phyloP scores from a whole-genome alignment of 2,113 vertebrate genomes.

The Hyaena hyaena region DNA sequence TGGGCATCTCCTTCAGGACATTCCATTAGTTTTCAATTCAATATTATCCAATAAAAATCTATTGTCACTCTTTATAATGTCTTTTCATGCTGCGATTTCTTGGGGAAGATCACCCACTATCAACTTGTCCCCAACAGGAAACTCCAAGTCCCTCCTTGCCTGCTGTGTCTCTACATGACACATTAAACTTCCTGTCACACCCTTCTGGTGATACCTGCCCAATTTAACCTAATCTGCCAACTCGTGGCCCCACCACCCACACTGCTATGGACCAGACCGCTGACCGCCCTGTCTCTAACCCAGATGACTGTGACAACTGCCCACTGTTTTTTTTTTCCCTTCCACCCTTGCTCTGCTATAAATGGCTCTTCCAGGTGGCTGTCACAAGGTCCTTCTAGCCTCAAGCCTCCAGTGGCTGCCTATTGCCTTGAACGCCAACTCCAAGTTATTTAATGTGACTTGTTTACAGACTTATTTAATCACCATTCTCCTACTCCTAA shows the following conservation, averaged over 20 bases:
- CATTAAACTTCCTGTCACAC: background rate
- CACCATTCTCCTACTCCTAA: background rate
- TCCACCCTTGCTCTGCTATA: background rate
- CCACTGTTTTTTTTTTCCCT: background rate
- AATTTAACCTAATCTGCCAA: too few species aligned
- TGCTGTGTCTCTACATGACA: rapidly evolving
- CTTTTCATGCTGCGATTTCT: background rate
- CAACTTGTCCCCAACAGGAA: background rate
- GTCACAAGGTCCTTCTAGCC: background rate
- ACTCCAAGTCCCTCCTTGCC: background rate
- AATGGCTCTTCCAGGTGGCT: background rate
- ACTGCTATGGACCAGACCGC: rapidly evolving
- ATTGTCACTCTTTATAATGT: background rate
- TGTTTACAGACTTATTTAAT: background rate
- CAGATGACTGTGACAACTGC: background rate
- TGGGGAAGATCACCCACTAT: background rate
- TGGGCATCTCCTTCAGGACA: background rate
- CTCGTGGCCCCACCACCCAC: rapidly evolving
- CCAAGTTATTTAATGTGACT: background rate
- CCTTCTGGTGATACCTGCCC: background rate
- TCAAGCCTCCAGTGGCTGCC: background rate
- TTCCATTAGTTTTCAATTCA: constrained; percentile 1
- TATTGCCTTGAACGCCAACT: background rate
- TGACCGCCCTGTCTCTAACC: rapidly evolving
- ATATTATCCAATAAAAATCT: background rate